Percentiles rank a stretch among this genome's conserved stretches.
phyloP scores from a whole-genome alignment of 2,113 vertebrate genomes.

The Cisticola juncidis region DNA sequence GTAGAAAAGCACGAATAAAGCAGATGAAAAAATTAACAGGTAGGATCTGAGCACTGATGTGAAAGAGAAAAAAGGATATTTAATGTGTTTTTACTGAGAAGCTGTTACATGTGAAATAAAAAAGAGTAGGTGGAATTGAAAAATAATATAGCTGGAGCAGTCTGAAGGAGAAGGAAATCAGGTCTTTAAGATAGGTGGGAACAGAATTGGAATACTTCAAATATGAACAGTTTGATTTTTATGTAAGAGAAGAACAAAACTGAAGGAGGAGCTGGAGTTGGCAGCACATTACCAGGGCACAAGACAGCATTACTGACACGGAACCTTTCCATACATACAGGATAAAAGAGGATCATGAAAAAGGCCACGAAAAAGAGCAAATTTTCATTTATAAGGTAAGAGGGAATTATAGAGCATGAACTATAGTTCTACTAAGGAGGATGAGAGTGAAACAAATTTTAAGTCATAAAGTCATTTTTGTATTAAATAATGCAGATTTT shows the following conservation, averaged over 20 bases:
- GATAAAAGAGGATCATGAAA: background rate
- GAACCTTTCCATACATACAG: background rate
- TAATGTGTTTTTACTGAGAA: constrained; percentile 38
- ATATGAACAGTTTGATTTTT: constrained; percentile 10
- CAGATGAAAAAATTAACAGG: background rate
- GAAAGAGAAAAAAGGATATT: background rate
- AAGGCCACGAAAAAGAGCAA: background rate
- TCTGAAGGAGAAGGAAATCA: constrained; percentile 22
- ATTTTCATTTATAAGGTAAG: background rate
- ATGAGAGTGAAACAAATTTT: background rate
- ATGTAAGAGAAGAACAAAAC: constrained; percentile 38
- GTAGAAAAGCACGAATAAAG: background rate
- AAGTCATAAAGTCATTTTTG: background rate
- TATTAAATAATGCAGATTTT: background rate
- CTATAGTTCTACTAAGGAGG: background rate
- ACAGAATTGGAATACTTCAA: background rate
- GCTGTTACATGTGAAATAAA: constrained; percentile 12
- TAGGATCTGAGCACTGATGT: background rate
- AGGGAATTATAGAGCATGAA: background rate
- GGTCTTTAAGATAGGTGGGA: background rate
- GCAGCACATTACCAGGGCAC: constrained; percentile 19
- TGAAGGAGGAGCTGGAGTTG: constrained; percentile 4
- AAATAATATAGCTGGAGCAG: background rate
- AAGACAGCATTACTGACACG: background rate
- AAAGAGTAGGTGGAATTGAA: constrained; percentile 24